phyloP scores from a whole-genome alignment of 2,113 vertebrate genomes.

The Piprites chloris region DNA sequence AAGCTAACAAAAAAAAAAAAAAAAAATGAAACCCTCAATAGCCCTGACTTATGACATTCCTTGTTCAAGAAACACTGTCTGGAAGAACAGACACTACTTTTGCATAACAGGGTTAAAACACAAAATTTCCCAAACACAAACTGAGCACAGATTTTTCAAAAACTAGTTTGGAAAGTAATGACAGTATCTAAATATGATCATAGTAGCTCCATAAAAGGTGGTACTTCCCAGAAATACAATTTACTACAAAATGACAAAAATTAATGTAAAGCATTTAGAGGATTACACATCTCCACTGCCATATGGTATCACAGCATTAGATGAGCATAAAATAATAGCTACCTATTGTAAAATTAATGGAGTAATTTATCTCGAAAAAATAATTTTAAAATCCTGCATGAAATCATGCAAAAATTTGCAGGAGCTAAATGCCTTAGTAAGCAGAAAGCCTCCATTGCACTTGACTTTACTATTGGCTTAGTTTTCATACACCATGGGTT shows the following conservation, averaged over 20 bases:
- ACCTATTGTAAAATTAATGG: conserved; percentile 54
- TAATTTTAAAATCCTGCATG: conserved; percentile 36
- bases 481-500: neutral
- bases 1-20: neutral
- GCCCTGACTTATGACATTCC: neutral
- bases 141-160: neutral
- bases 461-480: neutral
- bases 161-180: neutral
- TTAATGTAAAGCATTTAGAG: conserved; percentile 16
- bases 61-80: neutral
- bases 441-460: neutral
- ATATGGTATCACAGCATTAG: conserved; percentile 54
- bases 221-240: neutral
- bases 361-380: conserved; percentile 52
- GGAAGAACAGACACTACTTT: neutral
- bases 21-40: neutral
- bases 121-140: neutral
- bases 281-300: neutral
- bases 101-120: neutral
- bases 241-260: conserved; percentile 10
- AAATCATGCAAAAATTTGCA: conserved; percentile 31
- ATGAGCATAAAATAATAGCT: conserved; percentile 55
- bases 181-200: neutral
- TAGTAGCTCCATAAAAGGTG: neutral
- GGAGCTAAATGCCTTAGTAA: conserved; percentile 11